Evolutionary conservation across 2,888 invertebrate species (phyloP).

Genomic region (Dioctria linearis): DNA sequence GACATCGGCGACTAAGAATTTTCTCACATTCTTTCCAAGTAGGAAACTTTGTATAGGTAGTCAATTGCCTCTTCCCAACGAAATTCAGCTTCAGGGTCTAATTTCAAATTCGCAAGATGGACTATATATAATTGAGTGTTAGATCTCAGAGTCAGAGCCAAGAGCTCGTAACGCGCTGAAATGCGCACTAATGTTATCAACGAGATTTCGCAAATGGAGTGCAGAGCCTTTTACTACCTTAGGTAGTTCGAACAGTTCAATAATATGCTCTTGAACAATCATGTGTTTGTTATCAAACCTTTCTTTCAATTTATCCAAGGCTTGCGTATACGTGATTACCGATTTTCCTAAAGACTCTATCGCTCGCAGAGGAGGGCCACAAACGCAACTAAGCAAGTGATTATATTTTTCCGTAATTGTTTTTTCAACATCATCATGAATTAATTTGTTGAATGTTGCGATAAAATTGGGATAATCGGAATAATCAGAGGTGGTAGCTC

Average conservation of each 20-base stretch:
- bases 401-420: too few relatives aligned
- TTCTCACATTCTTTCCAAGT: conserved; percentile 12
- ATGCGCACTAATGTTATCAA: too few relatives aligned
- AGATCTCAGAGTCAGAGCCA: background rate
- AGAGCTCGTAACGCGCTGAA: too few relatives aligned
- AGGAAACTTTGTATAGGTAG: background rate
- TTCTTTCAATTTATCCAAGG: too few relatives aligned
- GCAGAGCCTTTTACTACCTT: background rate
- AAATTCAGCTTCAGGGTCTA: too few relatives aligned
- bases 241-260: background rate
- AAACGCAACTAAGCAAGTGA: too few relatives aligned
- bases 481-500: too few relatives aligned
- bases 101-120: too few relatives aligned
- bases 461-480: too few relatives aligned
- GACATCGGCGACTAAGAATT: background rate
- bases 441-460: too few relatives aligned
- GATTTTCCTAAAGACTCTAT: conserved; percentile 20
- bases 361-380: too few relatives aligned
- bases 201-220: background rate
- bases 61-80: conserved; percentile 2
- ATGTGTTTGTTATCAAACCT: background rate
- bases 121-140: background rate
- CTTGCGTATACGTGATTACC: background rate
- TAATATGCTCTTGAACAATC: conserved; percentile 11
- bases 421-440: too few relatives aligned